Evolutionary conservation across 2,888 invertebrate genomes (phyloP).

Genomic region (Dyspetes luteomarginatus): DNA sequence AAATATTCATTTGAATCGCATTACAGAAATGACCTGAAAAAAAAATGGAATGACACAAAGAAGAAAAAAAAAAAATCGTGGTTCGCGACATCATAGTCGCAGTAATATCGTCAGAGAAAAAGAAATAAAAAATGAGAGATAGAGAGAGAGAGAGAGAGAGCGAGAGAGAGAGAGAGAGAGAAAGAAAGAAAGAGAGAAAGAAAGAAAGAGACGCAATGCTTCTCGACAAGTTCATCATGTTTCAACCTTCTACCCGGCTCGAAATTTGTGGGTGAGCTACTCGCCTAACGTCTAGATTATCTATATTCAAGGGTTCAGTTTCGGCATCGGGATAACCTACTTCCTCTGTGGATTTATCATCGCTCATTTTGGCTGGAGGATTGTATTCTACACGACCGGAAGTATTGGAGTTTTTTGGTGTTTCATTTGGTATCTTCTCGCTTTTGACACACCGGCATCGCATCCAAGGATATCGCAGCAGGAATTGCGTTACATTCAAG

Average conservation of each 20-base stretch:
- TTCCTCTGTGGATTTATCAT: constrained; percentile 89
- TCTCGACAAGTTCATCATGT: constrained; percentile 77
- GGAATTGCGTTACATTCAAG: constrained; percentile 88
- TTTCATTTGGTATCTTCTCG: constrained; percentile 88
- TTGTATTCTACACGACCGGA: constrained; percentile 89
- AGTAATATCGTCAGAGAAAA: no score
- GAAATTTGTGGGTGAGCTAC: constrained; percentile 78
- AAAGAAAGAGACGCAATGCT: constrained; percentile 47
- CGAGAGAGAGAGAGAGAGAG: constrained; percentile 36
- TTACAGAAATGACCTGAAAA: constrained; percentile 77
- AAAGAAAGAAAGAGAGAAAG: constrained; percentile 45
- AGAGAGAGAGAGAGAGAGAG: constrained; percentile 27
- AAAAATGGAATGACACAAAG: constrained; percentile 47
- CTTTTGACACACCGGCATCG: constrained; percentile 88
- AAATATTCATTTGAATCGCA: constrained; percentile 82
- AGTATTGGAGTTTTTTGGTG: constrained; percentile 88
- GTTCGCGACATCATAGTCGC: constrained; percentile 70
- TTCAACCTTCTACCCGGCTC: constrained; percentile 80
- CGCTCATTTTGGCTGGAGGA: constrained; percentile 88
- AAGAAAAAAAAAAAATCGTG: constrained; percentile 67
- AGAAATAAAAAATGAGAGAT: no score
- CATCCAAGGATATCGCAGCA: constrained; percentile 88
- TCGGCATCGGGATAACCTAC: constrained; percentile 89
- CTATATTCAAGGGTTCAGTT: constrained; percentile 86
- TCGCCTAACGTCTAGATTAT: constrained; percentile 81